These are phyloP conservation scores for Nudaria mundana DNA, from an alignment of 2,888 invertebrate genomes.

Conservation along the genomic window DNA sequence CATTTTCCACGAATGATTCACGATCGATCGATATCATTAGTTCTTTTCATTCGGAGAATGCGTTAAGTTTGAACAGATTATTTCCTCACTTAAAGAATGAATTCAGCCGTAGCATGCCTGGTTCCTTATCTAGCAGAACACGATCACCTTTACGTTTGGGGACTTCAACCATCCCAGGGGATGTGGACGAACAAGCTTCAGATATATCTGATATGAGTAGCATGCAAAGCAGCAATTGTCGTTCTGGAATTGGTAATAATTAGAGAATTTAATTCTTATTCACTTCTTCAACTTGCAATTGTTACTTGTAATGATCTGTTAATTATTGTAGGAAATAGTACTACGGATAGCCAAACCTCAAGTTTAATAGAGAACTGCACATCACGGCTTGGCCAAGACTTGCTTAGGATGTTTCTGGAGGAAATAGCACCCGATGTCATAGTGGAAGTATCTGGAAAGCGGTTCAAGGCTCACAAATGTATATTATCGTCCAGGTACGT, in stretches of 20 bases:
- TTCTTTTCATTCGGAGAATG: constrained; percentile 81
- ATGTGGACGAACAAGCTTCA: constrained; percentile 71
- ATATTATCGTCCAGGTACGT: constrained; percentile 88
- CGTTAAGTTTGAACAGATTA: constrained; percentile 80
- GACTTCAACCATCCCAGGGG: constrained; percentile 48
- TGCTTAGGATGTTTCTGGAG: constrained; percentile 94
- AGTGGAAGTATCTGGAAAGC: constrained; percentile 90
- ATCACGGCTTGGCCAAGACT: constrained; percentile 90
- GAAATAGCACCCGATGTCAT: constrained; percentile 94
- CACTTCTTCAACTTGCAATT: background rate
- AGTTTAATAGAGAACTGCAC: constrained; percentile 68
- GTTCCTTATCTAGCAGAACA: constrained; percentile 55
- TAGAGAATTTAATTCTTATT: background rate
- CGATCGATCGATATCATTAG: constrained; percentile 82
- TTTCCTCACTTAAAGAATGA: constrained; percentile 82
- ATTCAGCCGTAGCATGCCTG: constrained; percentile 70
- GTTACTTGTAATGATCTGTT: background rate
- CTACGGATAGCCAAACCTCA: constrained; percentile 62
- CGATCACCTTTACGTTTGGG: constrained; percentile 50
- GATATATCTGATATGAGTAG: constrained; percentile 80
- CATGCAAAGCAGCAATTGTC: constrained; percentile 79
- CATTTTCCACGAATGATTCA: constrained; percentile 74
- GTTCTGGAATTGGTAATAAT: constrained; percentile 76
- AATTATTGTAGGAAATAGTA: constrained; percentile 52
- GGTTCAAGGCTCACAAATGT: constrained; percentile 94